These are phyloP conservation scores for Xestia xanthographa DNA, from an alignment of 2,888 invertebrate genomes.

Conservation along the genomic window DNA sequence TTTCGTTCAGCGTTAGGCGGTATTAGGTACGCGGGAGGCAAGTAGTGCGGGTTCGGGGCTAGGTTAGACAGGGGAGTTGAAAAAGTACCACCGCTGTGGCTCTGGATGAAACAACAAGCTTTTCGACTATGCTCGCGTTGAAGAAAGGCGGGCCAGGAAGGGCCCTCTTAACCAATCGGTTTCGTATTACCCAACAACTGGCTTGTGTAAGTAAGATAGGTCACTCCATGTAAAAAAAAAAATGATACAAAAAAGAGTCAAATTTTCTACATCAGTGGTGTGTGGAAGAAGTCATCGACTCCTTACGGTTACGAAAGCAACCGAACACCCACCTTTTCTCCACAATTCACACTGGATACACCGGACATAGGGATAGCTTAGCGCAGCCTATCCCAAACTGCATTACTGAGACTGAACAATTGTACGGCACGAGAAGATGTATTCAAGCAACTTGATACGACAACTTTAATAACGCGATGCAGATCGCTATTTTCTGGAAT, in stretches of 20 bases:
- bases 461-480: neutral
- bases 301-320: neutral
- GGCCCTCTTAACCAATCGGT: too few relatives aligned
- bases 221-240: neutral
- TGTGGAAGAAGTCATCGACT: too few relatives aligned
- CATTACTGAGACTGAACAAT: neutral
- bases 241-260: neutral
- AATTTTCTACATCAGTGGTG: too few relatives aligned
- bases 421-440: neutral
- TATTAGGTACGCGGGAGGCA: too few relatives aligned
- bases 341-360: neutral
- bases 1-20: too few relatives aligned
- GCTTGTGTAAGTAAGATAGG: too few relatives aligned
- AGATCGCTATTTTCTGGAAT: neutral
- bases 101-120: too few relatives aligned
- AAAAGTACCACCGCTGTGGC: too few relatives aligned
- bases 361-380: neutral
- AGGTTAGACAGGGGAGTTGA: too few relatives aligned
- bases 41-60: too few relatives aligned
- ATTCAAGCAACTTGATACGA: neutral
- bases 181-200: neutral
- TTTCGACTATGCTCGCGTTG: too few relatives aligned
- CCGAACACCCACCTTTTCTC: neutral
- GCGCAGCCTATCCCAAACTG: neutral
- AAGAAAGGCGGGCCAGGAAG: too few relatives aligned